Base-by-base conservation (phyloP, 2,888 invertebrate species). In the Eristalis intricaria region DNA sequence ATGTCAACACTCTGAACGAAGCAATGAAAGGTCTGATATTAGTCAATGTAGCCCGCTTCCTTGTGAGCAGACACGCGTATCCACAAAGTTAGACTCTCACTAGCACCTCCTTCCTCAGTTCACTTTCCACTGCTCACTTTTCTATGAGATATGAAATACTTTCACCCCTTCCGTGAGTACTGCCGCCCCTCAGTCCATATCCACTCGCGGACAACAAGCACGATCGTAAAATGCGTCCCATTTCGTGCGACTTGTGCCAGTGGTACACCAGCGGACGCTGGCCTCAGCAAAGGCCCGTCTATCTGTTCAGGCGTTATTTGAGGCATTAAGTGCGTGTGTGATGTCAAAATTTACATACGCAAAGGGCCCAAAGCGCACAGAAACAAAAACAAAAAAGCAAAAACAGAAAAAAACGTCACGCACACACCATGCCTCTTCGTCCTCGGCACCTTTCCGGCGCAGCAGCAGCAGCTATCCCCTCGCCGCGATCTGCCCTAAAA, bases 261-360 rank as follows among this genome's bases (percentile, higher is more conserved):
- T 61, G 78, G 71, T 76, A 50, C 50, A 50, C 19, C 61, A 4
- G 13, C 13, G 26, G 66, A 74, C 78, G 26, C 43, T 78, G 74
- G 60, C 63, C 71, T 43, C 71, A 76, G 65, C 71, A 68, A 50
- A 50, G 61, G 71, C 70, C 78, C 32, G 78, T 83, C 82, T 83
- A 79, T 86, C 65, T 61, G 43, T 73, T 74, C 84, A 61, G 80
- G 88, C 84, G 80, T 83, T 88, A 84, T 84, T 88, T 88, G 80
- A 77, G 76, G 88, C 80, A 88, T 80, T 88, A 88, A 89, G 89
- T 89, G 89, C 89, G 89, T 89, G 89, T 89, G 89, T 89, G 89
- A 89, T 89, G 89, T 89, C 89, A 89, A 89, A 89, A 89, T 89
- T 89, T 89, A 89, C 89, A 89, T 89, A 89, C 88, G 89, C 85